phyloP scores from a whole-genome alignment of 2,113 vertebrate genomes.

The Nyctereutes procyonoides region DNA sequence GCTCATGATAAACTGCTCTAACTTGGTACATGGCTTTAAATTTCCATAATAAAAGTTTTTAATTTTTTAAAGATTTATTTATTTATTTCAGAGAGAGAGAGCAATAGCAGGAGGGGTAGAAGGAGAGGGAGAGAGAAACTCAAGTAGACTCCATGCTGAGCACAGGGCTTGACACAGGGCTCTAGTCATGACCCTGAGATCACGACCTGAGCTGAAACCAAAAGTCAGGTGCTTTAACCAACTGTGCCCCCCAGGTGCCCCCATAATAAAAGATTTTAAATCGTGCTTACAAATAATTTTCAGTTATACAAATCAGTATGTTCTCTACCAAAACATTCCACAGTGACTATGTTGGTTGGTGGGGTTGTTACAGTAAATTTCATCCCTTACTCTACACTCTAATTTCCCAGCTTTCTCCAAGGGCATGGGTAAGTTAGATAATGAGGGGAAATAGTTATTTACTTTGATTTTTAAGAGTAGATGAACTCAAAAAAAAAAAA shows the following conservation, averaged over 20 bases:
- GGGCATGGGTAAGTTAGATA: background rate
- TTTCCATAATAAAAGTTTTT: background rate
- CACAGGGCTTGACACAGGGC: background rate
- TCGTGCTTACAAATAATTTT: conserved; percentile 26
- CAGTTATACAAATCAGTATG: background rate
- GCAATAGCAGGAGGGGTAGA: background rate
- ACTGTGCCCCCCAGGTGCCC: background rate
- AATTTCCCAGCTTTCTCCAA: background rate
- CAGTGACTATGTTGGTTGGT: no score
- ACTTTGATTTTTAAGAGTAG: background rate
- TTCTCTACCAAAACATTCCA: no score
- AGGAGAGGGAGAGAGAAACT: background rate
- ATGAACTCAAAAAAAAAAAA: no score
- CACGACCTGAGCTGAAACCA: background rate
- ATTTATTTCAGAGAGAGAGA: background rate
- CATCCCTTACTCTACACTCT: background rate
- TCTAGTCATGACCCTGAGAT: background rate
- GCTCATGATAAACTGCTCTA: background rate
- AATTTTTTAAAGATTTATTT: background rate
- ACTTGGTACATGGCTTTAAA: background rate
- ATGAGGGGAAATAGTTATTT: background rate
- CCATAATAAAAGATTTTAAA: background rate
- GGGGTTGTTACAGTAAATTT: background rate
- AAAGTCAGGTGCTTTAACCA: background rate
- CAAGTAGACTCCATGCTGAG: background rate